phyloP scores from a whole-genome alignment of 2,113 vertebrate genomes.

The Antechinus stuartii region DNA sequence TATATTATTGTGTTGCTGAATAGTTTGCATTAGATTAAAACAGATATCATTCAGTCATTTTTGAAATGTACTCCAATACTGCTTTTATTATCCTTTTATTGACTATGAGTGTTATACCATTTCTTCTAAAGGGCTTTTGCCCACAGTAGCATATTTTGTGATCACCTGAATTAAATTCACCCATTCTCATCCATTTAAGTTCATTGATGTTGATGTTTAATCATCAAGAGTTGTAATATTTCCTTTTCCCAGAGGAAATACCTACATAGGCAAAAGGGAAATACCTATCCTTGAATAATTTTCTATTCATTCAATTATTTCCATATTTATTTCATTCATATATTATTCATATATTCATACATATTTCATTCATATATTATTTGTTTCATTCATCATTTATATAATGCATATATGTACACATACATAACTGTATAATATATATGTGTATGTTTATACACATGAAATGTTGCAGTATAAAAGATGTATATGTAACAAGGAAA shows the following conservation, averaged over 20 bases:
- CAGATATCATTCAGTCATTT: not conserved
- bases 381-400: no score
- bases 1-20: not conserved
- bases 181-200: not conserved
- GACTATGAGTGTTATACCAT: not conserved
- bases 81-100: not conserved
- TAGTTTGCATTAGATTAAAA: not conserved
- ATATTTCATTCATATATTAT: no score
- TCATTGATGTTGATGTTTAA: not conserved
- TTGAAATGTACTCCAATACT: not conserved
- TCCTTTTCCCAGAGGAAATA: not conserved
- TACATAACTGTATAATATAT: not conserved
- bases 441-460: not conserved
- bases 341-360: no score
- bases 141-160: not conserved
- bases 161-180: not conserved
- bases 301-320: not conserved
- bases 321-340: no score
- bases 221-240: not conserved
- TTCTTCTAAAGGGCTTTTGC: not conserved
- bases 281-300: not conserved
- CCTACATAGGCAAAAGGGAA: no score
- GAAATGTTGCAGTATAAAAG: not conserved
- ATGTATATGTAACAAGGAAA: not conserved
- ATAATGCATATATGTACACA: no score